Percentiles rank a stretch among this genome's conserved stretches.
Conservation (phyloP, 92 coral and sea anemone genomes). For the Zoanthus solanderi region DNA sequence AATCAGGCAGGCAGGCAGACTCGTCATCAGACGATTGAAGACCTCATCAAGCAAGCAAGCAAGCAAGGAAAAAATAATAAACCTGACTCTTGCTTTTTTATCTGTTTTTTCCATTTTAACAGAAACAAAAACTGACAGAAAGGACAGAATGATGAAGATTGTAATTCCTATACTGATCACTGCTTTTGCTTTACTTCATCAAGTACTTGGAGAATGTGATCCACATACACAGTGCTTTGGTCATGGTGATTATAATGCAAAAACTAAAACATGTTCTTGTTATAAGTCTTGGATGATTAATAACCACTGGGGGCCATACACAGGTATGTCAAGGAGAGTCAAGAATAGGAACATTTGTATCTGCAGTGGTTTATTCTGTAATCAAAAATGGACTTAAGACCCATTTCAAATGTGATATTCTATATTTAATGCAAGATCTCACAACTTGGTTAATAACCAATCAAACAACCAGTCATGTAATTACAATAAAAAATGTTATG, state of each 20-base stretch:
- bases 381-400: too few relatives aligned
- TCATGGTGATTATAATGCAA: constrained; percentile 69
- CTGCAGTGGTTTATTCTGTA: too few relatives aligned
- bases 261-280: constrained; percentile 72
- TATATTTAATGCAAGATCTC: too few relatives aligned
- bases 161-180: background rate
- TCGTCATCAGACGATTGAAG: too few relatives aligned
- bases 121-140: background rate
- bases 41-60: too few relatives aligned
- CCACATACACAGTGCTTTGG: constrained; percentile 86
- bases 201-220: constrained; percentile 58
- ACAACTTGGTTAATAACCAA: too few relatives aligned
- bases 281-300: constrained; percentile 15
- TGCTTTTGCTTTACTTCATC: background rate
- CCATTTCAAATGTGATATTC: too few relatives aligned
- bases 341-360: too few relatives aligned
- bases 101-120: background rate
- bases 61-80: background rate
- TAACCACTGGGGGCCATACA: constrained; percentile 54
- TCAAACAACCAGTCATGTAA: too few relatives aligned
- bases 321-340: constrained; percentile 19
- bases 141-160: constrained; percentile 16
- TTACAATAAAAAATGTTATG: too few relatives aligned
- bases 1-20: too few relatives aligned
- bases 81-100: background rate